Conservation (phyloP, 2,797 vertebrate species). For the Hydrolagus colliei region DNA sequence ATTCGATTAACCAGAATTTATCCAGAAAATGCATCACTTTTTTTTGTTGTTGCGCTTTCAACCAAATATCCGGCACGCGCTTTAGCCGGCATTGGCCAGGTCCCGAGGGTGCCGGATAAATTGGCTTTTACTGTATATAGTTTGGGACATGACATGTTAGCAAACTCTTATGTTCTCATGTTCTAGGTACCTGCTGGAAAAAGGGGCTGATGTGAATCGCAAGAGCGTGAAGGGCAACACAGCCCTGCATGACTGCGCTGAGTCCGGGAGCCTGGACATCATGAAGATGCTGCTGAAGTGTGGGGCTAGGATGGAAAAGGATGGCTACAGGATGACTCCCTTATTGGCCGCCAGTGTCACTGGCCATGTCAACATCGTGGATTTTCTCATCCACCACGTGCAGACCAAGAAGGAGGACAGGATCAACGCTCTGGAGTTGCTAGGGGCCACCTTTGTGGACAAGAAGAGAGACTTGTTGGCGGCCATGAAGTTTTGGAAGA, state of each 20-base stretch:
- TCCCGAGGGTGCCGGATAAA: too few species aligned
- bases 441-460: conserved; percentile 90
- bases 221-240: conserved; percentile 94
- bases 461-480: conserved; percentile 87
- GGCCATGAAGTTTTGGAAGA: conserved; percentile 82
- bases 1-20: too few species aligned
- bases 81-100: too few species aligned
- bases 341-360: conserved; percentile 87
- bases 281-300: conserved; percentile 85
- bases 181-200: conserved; percentile 71
- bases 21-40: too few species aligned
- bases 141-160: too few species aligned
- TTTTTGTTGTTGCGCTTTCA: too few species aligned
- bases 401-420: conserved; percentile 68
- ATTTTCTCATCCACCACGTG: conserved; percentile 76
- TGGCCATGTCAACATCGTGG: conserved; percentile 90
- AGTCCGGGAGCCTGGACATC: conserved; percentile 92
- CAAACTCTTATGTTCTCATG: too few species aligned
- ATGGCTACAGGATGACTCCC: conserved; percentile 91
- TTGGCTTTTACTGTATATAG: too few species aligned
- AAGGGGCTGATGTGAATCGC: conserved; percentile 84
- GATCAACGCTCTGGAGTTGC: conserved; percentile 76
- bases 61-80: too few species aligned
- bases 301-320: conserved; percentile 81
- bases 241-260: conserved; percentile 86